A percentile compares a stretch with the other conserved stretches of the same genome.
Evolutionary conservation across 2,113 vertebrate species (phyloP).

Genomic region (Catharus fuscescens): DNA sequence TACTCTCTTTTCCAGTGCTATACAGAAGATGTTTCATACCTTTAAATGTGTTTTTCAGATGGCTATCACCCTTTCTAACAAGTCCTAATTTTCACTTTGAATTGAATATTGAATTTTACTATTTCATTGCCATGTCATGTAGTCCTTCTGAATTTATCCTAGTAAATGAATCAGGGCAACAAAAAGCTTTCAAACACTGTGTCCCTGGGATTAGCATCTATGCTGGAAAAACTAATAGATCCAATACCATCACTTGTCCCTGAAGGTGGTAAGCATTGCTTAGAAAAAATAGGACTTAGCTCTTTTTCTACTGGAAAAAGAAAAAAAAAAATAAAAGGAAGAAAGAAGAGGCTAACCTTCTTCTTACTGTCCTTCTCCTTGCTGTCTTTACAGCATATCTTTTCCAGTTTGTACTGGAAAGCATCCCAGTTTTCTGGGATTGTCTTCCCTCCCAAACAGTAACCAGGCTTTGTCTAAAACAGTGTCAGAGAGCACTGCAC

Average conservation of each 20-base stretch:
- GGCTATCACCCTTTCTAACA: neutral
- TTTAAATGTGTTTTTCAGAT: neutral
- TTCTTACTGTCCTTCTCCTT: neutral
- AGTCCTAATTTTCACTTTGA: neutral
- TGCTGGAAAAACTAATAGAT: neutral
- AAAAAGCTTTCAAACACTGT: neutral
- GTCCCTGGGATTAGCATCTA: neutral
- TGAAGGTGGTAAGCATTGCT: neutral
- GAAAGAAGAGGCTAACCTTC: fast-evolving
- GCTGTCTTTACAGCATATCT: neutral
- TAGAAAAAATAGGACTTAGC: neutral
- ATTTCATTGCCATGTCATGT: neutral
- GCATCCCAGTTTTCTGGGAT: neutral
- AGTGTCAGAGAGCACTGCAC: fast-evolving
- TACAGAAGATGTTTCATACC: neutral
- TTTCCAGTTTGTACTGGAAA: neutral
- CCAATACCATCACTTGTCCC: neutral
- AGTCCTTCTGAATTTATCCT: neutral
- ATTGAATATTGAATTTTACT: neutral
- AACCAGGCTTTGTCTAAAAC: neutral
- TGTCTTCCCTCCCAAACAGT: neutral
- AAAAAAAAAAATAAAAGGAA: too few relatives aligned
- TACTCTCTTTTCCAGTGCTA: neutral
- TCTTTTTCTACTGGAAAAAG: neutral
- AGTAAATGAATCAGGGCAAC: neutral